Conservation (phyloP, 2,797 vertebrate species). For the Phrynocephalus forsythii region DNA sequence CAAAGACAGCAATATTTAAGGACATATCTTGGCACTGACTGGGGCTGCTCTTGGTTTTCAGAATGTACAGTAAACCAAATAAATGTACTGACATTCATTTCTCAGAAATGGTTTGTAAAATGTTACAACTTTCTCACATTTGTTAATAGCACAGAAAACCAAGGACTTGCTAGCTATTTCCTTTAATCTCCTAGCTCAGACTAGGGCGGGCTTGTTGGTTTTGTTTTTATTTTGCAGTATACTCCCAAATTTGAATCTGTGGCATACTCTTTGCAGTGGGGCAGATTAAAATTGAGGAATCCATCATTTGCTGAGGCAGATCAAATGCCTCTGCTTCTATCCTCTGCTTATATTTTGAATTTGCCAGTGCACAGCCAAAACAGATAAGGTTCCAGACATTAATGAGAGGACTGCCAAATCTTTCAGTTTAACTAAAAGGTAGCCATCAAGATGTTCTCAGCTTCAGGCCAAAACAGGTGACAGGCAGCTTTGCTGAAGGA, state of each 20-base stretch:
- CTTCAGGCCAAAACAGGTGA: too few species aligned
- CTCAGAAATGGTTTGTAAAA: slow-evolving; percentile 4
- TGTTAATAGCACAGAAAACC: neutral
- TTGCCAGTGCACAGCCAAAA: neutral
- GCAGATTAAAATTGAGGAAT: neutral
- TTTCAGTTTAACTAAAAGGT: neutral
- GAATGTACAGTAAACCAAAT: neutral
- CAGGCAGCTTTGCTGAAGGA: too few species aligned
- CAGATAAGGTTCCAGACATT: neutral
- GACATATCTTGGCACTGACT: slow-evolving; percentile 2
- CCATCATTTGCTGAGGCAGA: neutral
- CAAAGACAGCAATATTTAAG: slow-evolving; percentile 4
- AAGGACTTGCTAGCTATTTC: neutral
- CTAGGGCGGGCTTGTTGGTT: neutral
- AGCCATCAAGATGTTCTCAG: neutral
- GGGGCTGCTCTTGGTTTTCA: neutral
- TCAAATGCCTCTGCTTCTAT: neutral
- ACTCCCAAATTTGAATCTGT: neutral
- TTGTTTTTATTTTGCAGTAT: neutral
- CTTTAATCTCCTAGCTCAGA: neutral
- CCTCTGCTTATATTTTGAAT: neutral
- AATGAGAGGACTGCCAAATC: neutral
- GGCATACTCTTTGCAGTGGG: neutral
- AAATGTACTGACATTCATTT: slow-evolving; percentile 7
- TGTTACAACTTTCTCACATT: neutral